Evolutionary conservation across 2,113 vertebrate genomes (phyloP).

Genomic region (Clarias batrachus): DNA sequence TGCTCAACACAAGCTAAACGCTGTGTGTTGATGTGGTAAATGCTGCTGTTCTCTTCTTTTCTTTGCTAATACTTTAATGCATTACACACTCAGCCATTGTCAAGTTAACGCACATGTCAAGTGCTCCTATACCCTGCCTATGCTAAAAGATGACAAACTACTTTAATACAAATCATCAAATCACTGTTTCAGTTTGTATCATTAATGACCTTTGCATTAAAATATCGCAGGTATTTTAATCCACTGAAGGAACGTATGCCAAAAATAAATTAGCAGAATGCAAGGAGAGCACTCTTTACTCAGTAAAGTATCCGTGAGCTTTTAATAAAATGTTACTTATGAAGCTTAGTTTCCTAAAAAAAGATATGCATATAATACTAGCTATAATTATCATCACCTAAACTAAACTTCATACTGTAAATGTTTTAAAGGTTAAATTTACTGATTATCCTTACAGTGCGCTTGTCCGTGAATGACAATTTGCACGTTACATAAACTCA

Average conservation of each 20-base stretch:
- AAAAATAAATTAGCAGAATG: too few relatives aligned
- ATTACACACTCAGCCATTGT: background rate
- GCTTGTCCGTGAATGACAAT: too few relatives aligned
- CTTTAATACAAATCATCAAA: background rate
- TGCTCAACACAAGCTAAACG: background rate
- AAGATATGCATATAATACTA: background rate
- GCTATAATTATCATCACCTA: background rate
- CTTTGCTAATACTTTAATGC: background rate
- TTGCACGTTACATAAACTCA: too few relatives aligned
- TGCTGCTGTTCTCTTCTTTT: constrained; percentile 12
- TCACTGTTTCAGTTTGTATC: background rate
- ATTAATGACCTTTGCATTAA: background rate
- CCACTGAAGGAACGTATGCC: too few relatives aligned
- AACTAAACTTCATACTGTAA: too few relatives aligned
- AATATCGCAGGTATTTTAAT: too few relatives aligned
- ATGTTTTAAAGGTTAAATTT: background rate
- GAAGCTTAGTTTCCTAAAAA: background rate
- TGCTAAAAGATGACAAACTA: background rate
- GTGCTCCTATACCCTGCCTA: background rate
- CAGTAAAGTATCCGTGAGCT: too few relatives aligned
- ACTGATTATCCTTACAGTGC: background rate
- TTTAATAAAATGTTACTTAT: background rate
- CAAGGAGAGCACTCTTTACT: too few relatives aligned
- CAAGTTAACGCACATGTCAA: background rate
- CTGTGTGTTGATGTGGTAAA: constrained; percentile 21